These are phyloP conservation scores for Musca vetustissima DNA, from an alignment of 1,140 invertebrate genomes.

Conservation along the genomic window DNA sequence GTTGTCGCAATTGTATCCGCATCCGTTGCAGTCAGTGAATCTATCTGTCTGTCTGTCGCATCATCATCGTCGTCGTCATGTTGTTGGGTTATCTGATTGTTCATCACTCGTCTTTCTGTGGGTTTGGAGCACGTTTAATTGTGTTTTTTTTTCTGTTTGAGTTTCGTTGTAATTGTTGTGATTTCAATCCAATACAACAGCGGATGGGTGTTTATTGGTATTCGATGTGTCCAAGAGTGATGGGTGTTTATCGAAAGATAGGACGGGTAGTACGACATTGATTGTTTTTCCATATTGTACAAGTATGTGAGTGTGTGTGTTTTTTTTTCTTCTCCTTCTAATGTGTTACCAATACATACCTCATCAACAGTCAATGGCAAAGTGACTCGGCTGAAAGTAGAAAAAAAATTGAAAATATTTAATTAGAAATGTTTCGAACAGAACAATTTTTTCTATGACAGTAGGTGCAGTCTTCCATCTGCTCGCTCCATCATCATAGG, in stretches of 20 bases:
- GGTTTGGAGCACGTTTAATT: no score
- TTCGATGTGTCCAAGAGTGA: background rate
- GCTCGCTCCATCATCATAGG: no score
- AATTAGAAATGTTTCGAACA: background rate
- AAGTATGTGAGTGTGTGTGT: background rate
- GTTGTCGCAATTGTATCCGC: no score
- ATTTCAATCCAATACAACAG: background rate
- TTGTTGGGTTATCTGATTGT: no score
- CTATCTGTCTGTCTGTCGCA: no score
- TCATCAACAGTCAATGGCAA: conserved; percentile 76
- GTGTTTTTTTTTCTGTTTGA: no score
- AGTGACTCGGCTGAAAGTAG: conserved; percentile 70
- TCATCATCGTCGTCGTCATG: no score
- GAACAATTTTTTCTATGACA: background rate
- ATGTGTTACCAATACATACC: conserved; percentile 55
- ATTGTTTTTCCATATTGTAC: background rate
- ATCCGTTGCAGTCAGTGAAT: no score
- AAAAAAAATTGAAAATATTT: conserved; percentile 34
- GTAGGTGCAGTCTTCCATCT: no score
- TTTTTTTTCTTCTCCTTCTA: conserved; percentile 6
- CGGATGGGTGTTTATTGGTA: background rate
- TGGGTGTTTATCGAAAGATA: background rate
- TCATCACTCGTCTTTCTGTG: no score
- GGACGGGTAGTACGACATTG: no score
- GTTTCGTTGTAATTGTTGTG: no score